Conservation (phyloP, 2,113 vertebrate species). For the Cyphomyrus plagiostoma region DNA sequence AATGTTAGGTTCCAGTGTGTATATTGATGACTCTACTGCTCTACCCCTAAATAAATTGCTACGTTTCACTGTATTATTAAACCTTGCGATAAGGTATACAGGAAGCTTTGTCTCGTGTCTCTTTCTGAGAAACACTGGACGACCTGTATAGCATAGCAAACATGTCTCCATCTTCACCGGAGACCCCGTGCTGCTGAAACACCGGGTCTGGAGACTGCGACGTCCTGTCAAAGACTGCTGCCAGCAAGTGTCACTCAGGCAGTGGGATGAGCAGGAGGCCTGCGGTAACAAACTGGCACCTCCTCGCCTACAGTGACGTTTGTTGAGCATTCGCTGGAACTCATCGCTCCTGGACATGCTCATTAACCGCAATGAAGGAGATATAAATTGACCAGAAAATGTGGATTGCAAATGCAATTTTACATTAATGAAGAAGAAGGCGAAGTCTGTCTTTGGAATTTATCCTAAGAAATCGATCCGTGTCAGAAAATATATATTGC, state of each 20-base stretch:
- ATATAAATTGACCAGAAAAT: neutral
- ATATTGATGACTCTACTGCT: neutral
- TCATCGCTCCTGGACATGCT: neutral
- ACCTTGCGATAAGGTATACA: neutral
- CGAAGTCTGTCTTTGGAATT: neutral
- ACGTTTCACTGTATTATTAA: neutral
- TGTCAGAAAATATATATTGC: neutral
- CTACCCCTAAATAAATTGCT: neutral
- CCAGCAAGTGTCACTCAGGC: slow-evolving; percentile 4
- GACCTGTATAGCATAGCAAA: slow-evolving; percentile 8
- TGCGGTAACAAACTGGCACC: neutral
- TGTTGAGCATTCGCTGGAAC: neutral
- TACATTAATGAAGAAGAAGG: neutral
- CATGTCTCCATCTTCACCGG: neutral
- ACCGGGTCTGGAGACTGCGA: neutral
- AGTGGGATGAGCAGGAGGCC: slow-evolving; percentile 5
- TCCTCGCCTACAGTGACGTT: neutral
- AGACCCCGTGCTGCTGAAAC: neutral
- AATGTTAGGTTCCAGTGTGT: neutral
- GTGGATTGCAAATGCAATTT: neutral
- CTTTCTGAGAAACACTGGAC: neutral
- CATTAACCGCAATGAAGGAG: neutral
- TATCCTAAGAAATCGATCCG: neutral
- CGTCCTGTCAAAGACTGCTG: slow-evolving; percentile 13
- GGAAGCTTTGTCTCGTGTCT: neutral